These are phyloP conservation scores for Phyllotreta cruciferae DNA, from an alignment of 2,888 invertebrate species.

Conservation along the genomic window DNA sequence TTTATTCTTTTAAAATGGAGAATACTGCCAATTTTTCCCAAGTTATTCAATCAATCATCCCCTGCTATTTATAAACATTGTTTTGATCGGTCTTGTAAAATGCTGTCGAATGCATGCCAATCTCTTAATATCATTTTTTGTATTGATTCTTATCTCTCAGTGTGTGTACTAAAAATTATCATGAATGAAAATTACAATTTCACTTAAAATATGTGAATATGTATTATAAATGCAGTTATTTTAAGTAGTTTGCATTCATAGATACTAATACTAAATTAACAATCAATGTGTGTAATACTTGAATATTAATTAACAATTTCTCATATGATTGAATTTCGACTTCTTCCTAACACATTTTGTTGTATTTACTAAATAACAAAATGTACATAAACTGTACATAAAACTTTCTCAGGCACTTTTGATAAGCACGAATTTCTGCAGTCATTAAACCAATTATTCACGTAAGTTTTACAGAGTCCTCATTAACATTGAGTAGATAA, in stretches of 20 bases:
- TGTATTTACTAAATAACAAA: neutral
- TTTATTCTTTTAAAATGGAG: no score
- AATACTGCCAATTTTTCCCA: no score
- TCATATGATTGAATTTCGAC: no score
- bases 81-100: conserved; percentile 11
- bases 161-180: neutral
- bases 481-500: no score
- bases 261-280: neutral
- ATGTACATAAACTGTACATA: neutral
- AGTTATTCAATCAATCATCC: neutral
- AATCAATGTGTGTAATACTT: neutral
- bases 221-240: neutral
- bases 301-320: no score
- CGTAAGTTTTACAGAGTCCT: neutral
- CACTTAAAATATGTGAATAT: neutral
- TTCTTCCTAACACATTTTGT: no score
- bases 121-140: conserved; percentile 2
- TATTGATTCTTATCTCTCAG: neutral
- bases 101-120: conserved; percentile 7
- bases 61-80: neutral
- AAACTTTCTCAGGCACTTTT: conserved; percentile 18
- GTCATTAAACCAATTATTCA: conserved; percentile 9
- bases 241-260: neutral
- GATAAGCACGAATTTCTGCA: conserved; percentile 24
- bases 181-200: neutral